A percentile compares a stretch with the other conserved stretches of the same genome.
phyloP scores from a whole-genome alignment of 2,113 vertebrate species.

The Ageneiosus marmoratus region DNA sequence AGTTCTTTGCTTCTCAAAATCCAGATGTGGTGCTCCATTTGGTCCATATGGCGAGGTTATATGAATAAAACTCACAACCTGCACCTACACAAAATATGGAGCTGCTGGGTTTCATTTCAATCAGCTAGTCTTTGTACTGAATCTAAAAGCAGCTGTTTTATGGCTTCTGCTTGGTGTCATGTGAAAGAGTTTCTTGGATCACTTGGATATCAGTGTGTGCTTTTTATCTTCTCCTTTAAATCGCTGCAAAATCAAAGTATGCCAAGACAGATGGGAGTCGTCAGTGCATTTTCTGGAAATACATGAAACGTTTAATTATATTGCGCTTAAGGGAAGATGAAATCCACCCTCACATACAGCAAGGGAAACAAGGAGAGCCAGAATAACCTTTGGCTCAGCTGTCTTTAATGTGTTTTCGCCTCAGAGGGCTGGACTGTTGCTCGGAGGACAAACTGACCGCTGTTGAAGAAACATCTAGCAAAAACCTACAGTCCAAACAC shows the following conservation, averaged over 20 bases:
- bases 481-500: not conserved
- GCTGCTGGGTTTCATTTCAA: not conserved
- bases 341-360: not conserved
- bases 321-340: slow-evolving; percentile 8
- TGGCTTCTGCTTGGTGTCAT: slow-evolving; percentile 3
- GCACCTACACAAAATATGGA: not conserved
- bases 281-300: not conserved
- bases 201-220: not conserved
- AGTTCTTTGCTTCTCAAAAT: not conserved
- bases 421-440: slow-evolving; percentile 5
- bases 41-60: not conserved
- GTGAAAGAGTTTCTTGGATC: not conserved
- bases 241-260: slow-evolving; percentile 32
- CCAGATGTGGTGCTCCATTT: not conserved
- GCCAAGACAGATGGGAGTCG: not conserved
- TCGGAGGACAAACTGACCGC: not conserved
- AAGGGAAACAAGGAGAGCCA: not conserved
- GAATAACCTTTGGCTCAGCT: slow-evolving; percentile 24
- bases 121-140: not conserved
- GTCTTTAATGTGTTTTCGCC: slow-evolving; percentile 15
- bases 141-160: not conserved
- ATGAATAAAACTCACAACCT: not conserved
- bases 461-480: not conserved
- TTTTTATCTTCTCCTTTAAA: slow-evolving; percentile 6
- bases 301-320: slow-evolving; percentile 31